Evolutionary conservation across 2,113 vertebrate species (phyloP).

Genomic region (Clarias gariepinus): DNA sequence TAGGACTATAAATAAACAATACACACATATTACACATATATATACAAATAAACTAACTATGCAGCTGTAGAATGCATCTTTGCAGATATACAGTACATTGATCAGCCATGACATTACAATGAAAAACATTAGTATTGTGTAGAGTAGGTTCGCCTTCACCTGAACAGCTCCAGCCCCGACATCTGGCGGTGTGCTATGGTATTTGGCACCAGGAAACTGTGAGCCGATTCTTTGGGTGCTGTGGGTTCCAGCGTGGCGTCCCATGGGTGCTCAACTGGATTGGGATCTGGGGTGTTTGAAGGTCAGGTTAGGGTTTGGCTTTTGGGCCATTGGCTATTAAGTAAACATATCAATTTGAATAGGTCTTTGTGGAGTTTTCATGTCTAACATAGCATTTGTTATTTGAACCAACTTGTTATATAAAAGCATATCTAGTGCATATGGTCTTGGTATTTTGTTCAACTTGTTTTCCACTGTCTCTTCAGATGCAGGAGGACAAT

Average conservation of each 20-base stretch:
- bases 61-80: neutral
- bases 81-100: neutral
- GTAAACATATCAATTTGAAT: neutral
- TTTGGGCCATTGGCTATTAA: neutral
- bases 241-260: too few species aligned
- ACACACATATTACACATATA: too few species aligned
- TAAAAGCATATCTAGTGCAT: neutral
- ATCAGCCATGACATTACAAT: too few species aligned
- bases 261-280: too few species aligned
- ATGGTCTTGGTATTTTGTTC: neutral
- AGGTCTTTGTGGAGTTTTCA: neutral
- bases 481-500: slow-evolving; percentile 74
- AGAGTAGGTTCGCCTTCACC: too few species aligned
- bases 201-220: too few species aligned
- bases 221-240: too few species aligned
- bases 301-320: too few species aligned
- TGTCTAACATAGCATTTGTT: neutral
- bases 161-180: too few species aligned
- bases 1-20: neutral
- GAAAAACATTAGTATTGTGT: too few species aligned
- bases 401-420: neutral
- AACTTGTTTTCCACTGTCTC: neutral
- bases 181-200: too few species aligned
- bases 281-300: too few species aligned
- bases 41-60: neutral